Percentiles rank a stretch among this genome's conserved stretches.
Conservation (phyloP, 2,797 vertebrate species). For the Crenuchus spilurus region DNA sequence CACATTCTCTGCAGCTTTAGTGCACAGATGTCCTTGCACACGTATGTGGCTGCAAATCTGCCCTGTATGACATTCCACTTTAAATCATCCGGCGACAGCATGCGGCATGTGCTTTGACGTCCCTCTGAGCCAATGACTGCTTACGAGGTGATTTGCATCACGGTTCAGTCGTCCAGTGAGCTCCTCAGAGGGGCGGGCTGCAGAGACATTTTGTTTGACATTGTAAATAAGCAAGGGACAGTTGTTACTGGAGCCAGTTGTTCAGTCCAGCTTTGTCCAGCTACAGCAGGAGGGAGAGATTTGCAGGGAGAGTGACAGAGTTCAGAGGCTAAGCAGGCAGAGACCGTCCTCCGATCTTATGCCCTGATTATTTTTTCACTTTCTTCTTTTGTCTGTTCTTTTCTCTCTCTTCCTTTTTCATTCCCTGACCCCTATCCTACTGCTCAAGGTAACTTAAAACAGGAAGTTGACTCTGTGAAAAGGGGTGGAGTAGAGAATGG, state of each 20-base stretch:
- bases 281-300: conserved; percentile 60
- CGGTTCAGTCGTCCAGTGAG: conserved; percentile 62
- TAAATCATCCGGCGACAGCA: conserved; percentile 84
- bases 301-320: conserved; percentile 61
- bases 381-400: conserved; percentile 66
- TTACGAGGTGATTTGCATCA: conserved; percentile 68
- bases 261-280: conserved; percentile 69
- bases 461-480: conserved; percentile 90
- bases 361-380: conserved; percentile 63
- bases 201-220: conserved; percentile 86
- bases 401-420: conserved; percentile 55
- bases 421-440: conserved; percentile 96
- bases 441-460: conserved; percentile 99
- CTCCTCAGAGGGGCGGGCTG: conserved; percentile 68
- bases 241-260: conserved; percentile 80
- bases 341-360: conserved; percentile 51
- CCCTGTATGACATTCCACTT: conserved; percentile 79
- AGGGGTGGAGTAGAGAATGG: conserved; percentile 73
- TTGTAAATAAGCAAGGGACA: conserved; percentile 87
- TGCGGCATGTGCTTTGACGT: conserved; percentile 75
- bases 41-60: conserved; percentile 71
- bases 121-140: conserved; percentile 65
- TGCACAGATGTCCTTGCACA: conserved; percentile 58
- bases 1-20: conserved; percentile 13
- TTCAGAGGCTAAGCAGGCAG: conserved; percentile 66